Base-by-base conservation (phyloP, 2,888 invertebrate genomes). In the Phania funesta region DNA sequence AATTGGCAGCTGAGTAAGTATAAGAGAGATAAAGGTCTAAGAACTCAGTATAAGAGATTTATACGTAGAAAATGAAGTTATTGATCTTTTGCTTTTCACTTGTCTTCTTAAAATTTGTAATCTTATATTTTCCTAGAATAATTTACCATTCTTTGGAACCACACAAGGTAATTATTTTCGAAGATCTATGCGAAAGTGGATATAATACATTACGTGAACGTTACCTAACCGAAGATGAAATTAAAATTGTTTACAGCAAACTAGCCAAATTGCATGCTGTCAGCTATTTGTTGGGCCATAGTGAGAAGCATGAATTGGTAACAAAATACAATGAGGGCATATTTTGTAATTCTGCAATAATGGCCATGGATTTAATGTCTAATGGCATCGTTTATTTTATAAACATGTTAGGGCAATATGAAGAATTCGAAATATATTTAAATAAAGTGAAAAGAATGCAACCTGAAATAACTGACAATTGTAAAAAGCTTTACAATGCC, bases 251-350 rank as follows among this genome's bases (percentile, higher is more conserved):
- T 5, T 83, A 83, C 75, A 74, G 83, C 58, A 88, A 83, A 83
- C 26, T 88, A 41, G 87, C 87, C 13, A 88, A 88, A 54, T 84
- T 85, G 80, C 88, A 88, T 70, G 88, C 86, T 35, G 83, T 84
- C 24, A 86, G 85, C 24, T 84, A 74, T 24, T 81, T 84, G 46
- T 62, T 86, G 60, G 81, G 71, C 0, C 71, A 68, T 5, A 76
- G 67, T 38, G 68, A 77, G 35, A 50, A 76, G 2, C 46, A 20
- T n/a, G 58, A 73, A 22, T 18, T 1, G 22, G 64, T 83, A 6
- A 68, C 80, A 18, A 71, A 77, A 64, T 76, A 83, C 9, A 35
- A 76, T 18, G 44, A 71, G 0, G 83, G 83, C 16, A 26, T 80
- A 35, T 71, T 79, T n/a, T 35, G 16, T 46, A 56, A n/a, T 1